phyloP scores from a whole-genome alignment of 2,113 vertebrate species.

The Lamprotornis superbus region DNA sequence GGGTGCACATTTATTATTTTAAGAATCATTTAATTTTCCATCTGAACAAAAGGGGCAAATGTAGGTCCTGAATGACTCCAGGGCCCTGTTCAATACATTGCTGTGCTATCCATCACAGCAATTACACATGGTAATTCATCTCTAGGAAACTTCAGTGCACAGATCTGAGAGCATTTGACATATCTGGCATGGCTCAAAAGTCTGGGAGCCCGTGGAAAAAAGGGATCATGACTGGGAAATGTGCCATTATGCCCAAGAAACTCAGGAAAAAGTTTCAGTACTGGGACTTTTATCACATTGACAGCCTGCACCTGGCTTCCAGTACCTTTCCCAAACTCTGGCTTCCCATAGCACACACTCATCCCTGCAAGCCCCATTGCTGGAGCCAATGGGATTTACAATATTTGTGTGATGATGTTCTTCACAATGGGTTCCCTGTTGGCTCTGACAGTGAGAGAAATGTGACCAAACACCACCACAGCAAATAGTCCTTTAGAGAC shows the following conservation, averaged over 20 bases:
- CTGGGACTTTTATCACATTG: not conserved
- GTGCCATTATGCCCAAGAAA: not conserved
- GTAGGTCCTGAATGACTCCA: conserved; percentile 58
- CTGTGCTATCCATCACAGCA: conserved; percentile 25
- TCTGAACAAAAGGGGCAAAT: conserved; percentile 38
- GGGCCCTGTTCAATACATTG: conserved; percentile 24
- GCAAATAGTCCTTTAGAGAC: not conserved
- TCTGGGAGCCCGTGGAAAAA: not conserved
- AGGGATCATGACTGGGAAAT: not conserved
- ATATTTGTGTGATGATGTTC: not conserved
- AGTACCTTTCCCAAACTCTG: not conserved
- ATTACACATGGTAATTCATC: conserved; percentile 35
- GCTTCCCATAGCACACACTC: not conserved
- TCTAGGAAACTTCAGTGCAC: not conserved
- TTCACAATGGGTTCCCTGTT: rapidly evolving
- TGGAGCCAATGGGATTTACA: not conserved
- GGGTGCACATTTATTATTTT: conserved; percentile 67
- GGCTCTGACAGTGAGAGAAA: not conserved
- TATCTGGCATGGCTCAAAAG: not conserved
- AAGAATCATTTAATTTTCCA: conserved; percentile 68
- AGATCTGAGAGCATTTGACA: not conserved
- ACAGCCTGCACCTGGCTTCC: not conserved
- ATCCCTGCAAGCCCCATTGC: not conserved
- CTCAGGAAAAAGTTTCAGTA: not conserved
- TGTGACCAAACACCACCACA: not conserved